Evolutionary conservation across 2,888 invertebrate species (phyloP), one percentile per base, ranked within the genome.

Genomic region (Drosophila cyrtoloma): DNA sequence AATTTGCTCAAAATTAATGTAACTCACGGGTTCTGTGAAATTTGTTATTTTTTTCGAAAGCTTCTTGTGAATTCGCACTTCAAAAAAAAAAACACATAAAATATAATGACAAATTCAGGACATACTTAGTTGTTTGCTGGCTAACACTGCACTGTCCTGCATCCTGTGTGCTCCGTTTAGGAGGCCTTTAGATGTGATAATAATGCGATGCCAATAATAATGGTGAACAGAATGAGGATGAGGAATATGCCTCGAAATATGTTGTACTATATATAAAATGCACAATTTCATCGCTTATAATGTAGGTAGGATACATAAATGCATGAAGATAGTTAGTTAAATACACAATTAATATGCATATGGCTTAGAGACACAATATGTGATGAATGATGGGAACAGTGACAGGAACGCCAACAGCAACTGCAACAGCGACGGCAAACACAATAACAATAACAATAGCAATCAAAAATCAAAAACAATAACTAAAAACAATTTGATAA

Each of bases 171-270:
- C 26, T 42, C 30, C n/a, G 44, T 47, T 37, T 63, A 58, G 72
- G 62, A 50, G 67, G 67, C 81, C 68, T 77, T 80, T 60, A 57
- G 67, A 71, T 68, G 68, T 70, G 57, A 44, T 74, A 64, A 67
- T 68, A 67, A 61, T 67, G 63, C 22, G 37, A 62, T 57, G 60
- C 19, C 33, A 37, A 44, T 32, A 32, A 52, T 56, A 33, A 3
- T 33, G 33, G 63, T 12, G 55, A 56, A 50, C 35, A 51, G 52
- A 22, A 37, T 55, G 55, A 28, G 42, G 30, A 57, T 68, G 50
- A 35, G 35, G 35, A 50, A 33, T 22, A 61, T 16, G 52, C 61
- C 44, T 39, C 14, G 5, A n/a, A 39, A n/a, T 30, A 39, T 44
- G 19, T 39, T 39, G 55, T 19, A 55, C 26, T 28, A 28, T 28